These are phyloP conservation scores for Harpegnathos saltator DNA, from an alignment of 1,140 invertebrate species.

Conservation along the genomic window DNA sequence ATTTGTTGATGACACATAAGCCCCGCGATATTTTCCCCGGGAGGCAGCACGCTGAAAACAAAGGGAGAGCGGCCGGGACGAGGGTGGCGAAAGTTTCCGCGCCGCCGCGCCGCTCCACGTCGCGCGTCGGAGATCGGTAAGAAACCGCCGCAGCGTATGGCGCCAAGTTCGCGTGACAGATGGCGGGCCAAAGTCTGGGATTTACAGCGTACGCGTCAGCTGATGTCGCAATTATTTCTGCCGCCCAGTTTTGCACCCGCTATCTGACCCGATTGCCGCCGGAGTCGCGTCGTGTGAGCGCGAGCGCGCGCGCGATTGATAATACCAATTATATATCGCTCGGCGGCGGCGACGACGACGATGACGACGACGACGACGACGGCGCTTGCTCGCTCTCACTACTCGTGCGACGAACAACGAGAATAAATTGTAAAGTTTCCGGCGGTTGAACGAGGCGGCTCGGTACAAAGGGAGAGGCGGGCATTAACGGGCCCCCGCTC, in stretches of 20 bases:
- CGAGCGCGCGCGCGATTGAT: conserved; percentile 54
- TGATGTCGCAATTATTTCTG: conserved; percentile 75
- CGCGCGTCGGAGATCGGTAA: conserved; percentile 62
- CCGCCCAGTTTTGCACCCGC: conserved; percentile 64
- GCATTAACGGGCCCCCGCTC: not conserved
- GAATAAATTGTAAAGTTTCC: conserved; percentile 54
- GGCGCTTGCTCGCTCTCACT: not conserved
- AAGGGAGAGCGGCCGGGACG: not conserved
- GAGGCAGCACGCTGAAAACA: conserved; percentile 51
- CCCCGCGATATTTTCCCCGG: conserved; percentile 55
- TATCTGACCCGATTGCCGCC: conserved; percentile 52
- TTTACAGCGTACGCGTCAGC: conserved; percentile 74
- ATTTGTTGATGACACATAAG: conserved; percentile 66
- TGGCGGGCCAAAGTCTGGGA: conserved; percentile 73
- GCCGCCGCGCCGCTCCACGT: not conserved
- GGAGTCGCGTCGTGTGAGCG: conserved; percentile 27
- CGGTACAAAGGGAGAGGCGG: conserved; percentile 21
- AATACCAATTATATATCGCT: conserved; percentile 55
- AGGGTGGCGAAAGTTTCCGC: conserved; percentile 61
- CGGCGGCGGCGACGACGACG: not conserved
- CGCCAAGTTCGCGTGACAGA: conserved; percentile 76
- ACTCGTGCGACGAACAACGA: conserved; percentile 9
- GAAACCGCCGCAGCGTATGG: conserved; percentile 74
- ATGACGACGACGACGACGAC: no score
- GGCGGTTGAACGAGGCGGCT: conserved; percentile 22